Percentiles rank a stretch among this genome's conserved stretches.
Evolutionary conservation across 2,797 vertebrate species (phyloP).

Genomic region (Pipistrellus kuhlii): DNA sequence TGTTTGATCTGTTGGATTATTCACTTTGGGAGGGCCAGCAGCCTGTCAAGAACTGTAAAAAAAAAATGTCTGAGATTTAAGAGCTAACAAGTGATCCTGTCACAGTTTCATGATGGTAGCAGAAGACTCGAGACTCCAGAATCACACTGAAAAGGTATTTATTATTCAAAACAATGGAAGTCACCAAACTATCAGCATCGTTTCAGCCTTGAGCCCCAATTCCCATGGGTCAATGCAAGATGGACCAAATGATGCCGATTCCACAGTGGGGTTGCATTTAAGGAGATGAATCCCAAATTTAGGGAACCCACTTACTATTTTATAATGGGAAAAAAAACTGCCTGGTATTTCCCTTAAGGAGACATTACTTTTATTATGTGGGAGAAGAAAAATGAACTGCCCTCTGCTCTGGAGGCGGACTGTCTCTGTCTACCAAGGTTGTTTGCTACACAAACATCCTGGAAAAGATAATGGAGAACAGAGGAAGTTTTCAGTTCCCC

Average conservation of each 20-base stretch:
- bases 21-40: background rate
- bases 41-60: background rate
- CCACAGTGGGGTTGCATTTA: background rate
- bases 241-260: background rate
- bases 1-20: background rate
- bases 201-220: background rate
- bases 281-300: background rate
- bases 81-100: background rate
- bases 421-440: background rate
- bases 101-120: background rate
- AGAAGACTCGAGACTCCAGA: background rate
- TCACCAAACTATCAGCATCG: background rate
- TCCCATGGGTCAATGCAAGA: background rate
- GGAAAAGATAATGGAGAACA: slow-evolving; percentile 35
- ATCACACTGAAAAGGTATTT: background rate
- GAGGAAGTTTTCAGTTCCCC: background rate
- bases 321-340: background rate
- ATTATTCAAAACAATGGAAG: background rate
- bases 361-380: background rate
- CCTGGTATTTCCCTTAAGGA: background rate
- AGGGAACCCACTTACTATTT: background rate
- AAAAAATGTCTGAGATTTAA: background rate
- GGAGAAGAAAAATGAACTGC: background rate
- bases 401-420: background rate
- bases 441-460: slow-evolving; percentile 20